Evolutionary conservation across 1,140 invertebrate genomes (phyloP).

Genomic region (Diachasma alloeum): DNA sequence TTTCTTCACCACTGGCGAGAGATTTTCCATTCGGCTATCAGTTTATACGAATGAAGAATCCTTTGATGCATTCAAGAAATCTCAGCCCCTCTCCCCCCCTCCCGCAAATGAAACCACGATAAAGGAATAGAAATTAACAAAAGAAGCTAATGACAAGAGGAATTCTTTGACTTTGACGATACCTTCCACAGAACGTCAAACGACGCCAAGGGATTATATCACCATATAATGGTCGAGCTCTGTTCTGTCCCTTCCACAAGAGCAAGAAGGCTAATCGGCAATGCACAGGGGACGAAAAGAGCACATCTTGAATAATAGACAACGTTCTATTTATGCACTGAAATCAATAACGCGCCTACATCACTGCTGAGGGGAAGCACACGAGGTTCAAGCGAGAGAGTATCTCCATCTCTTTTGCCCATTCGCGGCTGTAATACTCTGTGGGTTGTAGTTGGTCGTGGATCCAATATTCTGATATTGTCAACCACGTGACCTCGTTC

Average conservation of each 20-base stretch:
- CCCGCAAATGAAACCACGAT: not conserved
- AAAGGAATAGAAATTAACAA: not conserved
- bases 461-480: not conserved
- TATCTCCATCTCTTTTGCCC: not conserved
- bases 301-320: slow-evolving; percentile 51
- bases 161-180: not conserved
- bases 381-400: not conserved
- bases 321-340: slow-evolving; percentile 48
- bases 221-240: not conserved
- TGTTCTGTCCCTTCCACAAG: not conserved
- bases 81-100: no score
- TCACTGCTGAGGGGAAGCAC: slow-evolving; percentile 13
- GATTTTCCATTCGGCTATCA: no score
- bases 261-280: not conserved
- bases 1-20: no score
- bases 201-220: not conserved
- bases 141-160: not conserved
- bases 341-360: slow-evolving; percentile 51
- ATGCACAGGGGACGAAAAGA: slow-evolving; percentile 21
- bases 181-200: not conserved
- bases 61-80: no score
- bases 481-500: slow-evolving; percentile 23
- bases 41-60: no score
- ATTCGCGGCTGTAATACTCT: not conserved
- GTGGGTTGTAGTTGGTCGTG: not conserved